Percentiles rank a stretch among this genome's conserved stretches.
phyloP scores from a whole-genome alignment of 2,888 invertebrate species.

The Phalera bucephala region DNA sequence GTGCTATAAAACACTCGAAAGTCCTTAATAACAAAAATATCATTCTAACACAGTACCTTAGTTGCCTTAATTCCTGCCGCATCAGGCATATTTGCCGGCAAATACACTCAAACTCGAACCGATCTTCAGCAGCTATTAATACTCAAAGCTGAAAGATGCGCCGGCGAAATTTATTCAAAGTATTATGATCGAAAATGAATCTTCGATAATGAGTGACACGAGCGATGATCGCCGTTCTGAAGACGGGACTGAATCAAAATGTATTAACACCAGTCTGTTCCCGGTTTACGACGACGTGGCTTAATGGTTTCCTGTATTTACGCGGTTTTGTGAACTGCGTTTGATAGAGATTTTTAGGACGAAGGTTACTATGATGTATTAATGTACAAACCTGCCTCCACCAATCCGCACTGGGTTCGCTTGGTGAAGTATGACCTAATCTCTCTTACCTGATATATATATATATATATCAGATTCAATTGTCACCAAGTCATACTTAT shows the following conservation, averaged over 20 bases:
- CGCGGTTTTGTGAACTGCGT: constrained; percentile 14
- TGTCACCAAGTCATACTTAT: too few species aligned
- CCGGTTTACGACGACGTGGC: constrained; percentile 47
- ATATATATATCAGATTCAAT: too few species aligned
- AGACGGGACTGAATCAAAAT: constrained; percentile 39
- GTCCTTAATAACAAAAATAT: too few species aligned
- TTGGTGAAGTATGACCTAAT: too few species aligned
- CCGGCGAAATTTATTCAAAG: constrained; percentile 3
- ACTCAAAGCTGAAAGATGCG: background rate
- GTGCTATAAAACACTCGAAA: too few species aligned
- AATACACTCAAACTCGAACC: background rate
- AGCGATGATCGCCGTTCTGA: constrained; percentile 25
- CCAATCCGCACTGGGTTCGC: too few species aligned
- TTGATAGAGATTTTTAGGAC: too few species aligned
- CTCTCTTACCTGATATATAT: too few species aligned
- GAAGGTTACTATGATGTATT: too few species aligned
- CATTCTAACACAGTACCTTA: too few species aligned
- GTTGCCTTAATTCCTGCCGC: background rate
- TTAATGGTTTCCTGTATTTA: constrained; percentile 63
- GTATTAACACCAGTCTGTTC: constrained; percentile 43
- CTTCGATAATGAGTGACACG: constrained; percentile 26
- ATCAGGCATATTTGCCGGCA: background rate
- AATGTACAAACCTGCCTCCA: too few species aligned
- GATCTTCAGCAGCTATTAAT: background rate
- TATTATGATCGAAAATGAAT: constrained; percentile 4